phyloP scores from a whole-genome alignment of 1,140 invertebrate species.

The Bombus terrestris region DNA sequence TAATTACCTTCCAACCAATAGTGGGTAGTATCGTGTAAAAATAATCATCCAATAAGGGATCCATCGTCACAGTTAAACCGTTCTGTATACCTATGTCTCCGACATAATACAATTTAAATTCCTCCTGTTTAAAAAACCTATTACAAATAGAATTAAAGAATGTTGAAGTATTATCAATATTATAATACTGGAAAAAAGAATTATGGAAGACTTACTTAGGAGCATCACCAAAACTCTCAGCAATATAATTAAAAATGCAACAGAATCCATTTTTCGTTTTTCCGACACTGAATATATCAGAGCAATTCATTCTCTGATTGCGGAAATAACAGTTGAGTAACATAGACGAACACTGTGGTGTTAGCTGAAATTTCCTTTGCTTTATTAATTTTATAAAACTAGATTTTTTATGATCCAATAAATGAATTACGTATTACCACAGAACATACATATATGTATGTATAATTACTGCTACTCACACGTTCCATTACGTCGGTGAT shows the following conservation, averaged over 20 bases:
- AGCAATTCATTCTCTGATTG: constrained; percentile 75
- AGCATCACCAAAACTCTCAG: constrained; percentile 53
- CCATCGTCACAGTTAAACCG: constrained; percentile 80
- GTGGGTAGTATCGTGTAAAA: constrained; percentile 76
- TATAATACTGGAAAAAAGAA: too few species aligned
- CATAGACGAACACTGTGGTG: constrained; percentile 81
- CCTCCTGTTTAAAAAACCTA: not conserved
- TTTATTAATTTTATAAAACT: not conserved
- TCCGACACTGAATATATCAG: constrained; percentile 77
- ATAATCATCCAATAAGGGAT: constrained; percentile 82
- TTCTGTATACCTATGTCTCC: constrained; percentile 56
- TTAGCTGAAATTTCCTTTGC: constrained; percentile 74
- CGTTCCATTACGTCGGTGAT: constrained; percentile 51
- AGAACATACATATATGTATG: not conserved
- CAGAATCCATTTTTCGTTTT: constrained; percentile 83
- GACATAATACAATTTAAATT: not conserved
- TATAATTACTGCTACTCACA: not conserved
- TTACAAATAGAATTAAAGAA: not conserved
- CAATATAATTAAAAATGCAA: constrained; percentile 84
- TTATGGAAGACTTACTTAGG: constrained; percentile 26
- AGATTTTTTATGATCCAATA: not conserved
- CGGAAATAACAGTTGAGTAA: constrained; percentile 81
- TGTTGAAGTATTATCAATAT: too few species aligned
- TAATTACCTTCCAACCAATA: constrained; percentile 68
- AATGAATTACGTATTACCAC: not conserved